Evolutionary conservation across 1,140 invertebrate species (phyloP).

Genomic region (Leptinotarsa defecta): DNA sequence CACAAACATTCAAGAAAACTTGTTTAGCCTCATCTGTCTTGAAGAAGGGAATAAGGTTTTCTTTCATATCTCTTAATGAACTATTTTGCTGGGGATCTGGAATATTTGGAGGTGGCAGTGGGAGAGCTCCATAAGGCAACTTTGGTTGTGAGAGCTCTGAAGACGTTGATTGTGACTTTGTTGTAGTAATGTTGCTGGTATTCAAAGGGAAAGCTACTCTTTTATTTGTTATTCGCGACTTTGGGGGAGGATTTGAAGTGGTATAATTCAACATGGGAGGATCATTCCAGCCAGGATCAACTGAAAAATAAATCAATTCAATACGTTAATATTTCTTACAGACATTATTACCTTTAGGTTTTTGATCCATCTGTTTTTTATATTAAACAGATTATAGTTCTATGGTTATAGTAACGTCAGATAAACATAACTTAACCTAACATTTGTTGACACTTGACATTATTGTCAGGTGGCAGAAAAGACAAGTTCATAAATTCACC

Average conservation of each 20-base stretch:
- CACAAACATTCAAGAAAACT: slow-evolving; percentile 33
- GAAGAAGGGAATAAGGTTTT: slow-evolving; percentile 32
- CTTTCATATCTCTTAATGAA: slow-evolving; percentile 14
- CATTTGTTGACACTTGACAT: no score
- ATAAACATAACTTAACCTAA: no score
- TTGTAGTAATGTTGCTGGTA: slow-evolving; percentile 18
- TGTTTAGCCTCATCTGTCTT: slow-evolving; percentile 30
- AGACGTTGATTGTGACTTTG: neutral
- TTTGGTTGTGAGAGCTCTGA: neutral
- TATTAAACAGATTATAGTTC: no score
- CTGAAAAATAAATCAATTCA: neutral
- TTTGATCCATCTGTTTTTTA: slow-evolving; percentile 8
- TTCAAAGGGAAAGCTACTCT: slow-evolving; percentile 48
- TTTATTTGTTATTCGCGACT: slow-evolving; percentile 50
- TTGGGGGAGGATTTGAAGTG: slow-evolving; percentile 47
- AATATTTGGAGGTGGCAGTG: slow-evolving; percentile 15
- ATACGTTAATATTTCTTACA: neutral
- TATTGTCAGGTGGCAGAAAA: no score
- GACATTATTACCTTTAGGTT: slow-evolving; percentile 15
- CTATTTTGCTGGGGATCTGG: neutral
- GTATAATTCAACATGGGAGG: slow-evolving; percentile 49
- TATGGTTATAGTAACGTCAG: no score
- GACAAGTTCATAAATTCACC: no score
- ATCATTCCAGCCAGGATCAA: slow-evolving; percentile 50
- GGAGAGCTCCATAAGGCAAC: slow-evolving; percentile 10